Conservation (phyloP, 2,888 invertebrate genomes). For the Lagria hirta region DNA sequence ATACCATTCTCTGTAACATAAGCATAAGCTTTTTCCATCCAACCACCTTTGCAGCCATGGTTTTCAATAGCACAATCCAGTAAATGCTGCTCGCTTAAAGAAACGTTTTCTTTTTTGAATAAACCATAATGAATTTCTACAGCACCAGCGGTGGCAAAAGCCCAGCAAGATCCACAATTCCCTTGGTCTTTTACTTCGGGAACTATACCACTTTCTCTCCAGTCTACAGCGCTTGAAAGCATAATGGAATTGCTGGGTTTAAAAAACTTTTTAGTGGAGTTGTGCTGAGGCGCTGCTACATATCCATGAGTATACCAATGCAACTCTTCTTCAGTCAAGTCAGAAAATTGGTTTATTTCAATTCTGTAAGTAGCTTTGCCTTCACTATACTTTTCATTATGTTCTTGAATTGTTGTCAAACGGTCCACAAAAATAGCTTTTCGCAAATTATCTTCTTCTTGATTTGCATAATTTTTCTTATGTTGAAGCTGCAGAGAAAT, state of each 20-base stretch:
- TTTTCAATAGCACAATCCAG: constrained; percentile 6
- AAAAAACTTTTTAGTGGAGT: constrained; percentile 1
- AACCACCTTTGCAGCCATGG: constrained; percentile 10
- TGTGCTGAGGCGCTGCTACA: not conserved
- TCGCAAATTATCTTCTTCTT: constrained; percentile 2
- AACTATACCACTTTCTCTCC: constrained; percentile 58
- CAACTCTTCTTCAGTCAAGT: constrained; percentile 3
- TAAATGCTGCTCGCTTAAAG: constrained; percentile 13
- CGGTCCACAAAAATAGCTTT: constrained; percentile 3
- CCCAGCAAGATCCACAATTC: constrained; percentile 66
- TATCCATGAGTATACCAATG: no score
- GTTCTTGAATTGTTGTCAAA: constrained; percentile 6
- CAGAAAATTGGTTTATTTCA: constrained; percentile 5
- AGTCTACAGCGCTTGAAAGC: constrained; percentile 54
- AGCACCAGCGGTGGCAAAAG: constrained; percentile 63
- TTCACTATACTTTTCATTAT: constrained; percentile 6
- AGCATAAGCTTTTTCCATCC: constrained; percentile 12
- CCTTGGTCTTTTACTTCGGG: constrained; percentile 60
- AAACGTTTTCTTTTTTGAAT: no score
- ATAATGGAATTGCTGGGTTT: not conserved
- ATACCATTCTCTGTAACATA: constrained; percentile 10
- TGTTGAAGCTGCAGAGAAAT: not conserved
- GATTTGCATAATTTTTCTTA: not conserved
- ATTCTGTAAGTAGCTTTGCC: constrained; percentile 6
- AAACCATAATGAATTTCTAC: no score